A percentile compares a stretch with the other conserved stretches of the same genome.
phyloP scores from a whole-genome alignment of 1,140 invertebrate species.

The Drosophila cardini region DNA sequence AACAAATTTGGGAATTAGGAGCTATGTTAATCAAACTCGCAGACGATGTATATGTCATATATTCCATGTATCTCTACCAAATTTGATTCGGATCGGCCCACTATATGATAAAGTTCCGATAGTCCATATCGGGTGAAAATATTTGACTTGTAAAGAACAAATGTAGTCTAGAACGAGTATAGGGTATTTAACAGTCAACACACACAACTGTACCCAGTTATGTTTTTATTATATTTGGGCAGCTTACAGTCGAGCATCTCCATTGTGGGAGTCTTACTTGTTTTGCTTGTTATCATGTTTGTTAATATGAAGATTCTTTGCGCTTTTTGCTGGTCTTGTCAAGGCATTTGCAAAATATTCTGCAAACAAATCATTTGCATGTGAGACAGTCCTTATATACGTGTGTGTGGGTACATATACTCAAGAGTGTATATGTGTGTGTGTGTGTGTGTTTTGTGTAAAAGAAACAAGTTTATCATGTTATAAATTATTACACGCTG shows the following conservation, averaged over 20 bases:
- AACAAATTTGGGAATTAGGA: too few relatives aligned
- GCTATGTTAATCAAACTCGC: too few relatives aligned
- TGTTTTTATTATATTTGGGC: too few relatives aligned
- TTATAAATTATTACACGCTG: slow-evolving; percentile 68
- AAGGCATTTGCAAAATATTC: slow-evolving; percentile 32
- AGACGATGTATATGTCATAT: too few relatives aligned
- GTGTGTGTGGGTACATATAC: not conserved
- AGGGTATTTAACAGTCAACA: too few relatives aligned
- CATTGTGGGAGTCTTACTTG: not conserved
- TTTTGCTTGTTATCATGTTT: slow-evolving; percentile 48
- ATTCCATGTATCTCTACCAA: too few relatives aligned
- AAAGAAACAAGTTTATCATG: slow-evolving; percentile 63
- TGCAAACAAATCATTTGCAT: slow-evolving; percentile 60
- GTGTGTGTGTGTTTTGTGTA: slow-evolving; percentile 18
- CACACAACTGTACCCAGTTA: too few relatives aligned
- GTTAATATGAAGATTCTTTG: slow-evolving; percentile 55
- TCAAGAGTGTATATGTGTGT: not conserved
- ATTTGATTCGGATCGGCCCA: too few relatives aligned
- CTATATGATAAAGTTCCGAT: too few relatives aligned
- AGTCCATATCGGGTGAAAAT: too few relatives aligned
- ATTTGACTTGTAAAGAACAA: too few relatives aligned
- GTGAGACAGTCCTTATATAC: not conserved
- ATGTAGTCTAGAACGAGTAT: too few relatives aligned
- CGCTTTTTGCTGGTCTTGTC: slow-evolving; percentile 19
- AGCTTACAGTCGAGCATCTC: not conserved